Conservation (phyloP, 2,888 invertebrate genomes). For the Autographa gamma region DNA sequence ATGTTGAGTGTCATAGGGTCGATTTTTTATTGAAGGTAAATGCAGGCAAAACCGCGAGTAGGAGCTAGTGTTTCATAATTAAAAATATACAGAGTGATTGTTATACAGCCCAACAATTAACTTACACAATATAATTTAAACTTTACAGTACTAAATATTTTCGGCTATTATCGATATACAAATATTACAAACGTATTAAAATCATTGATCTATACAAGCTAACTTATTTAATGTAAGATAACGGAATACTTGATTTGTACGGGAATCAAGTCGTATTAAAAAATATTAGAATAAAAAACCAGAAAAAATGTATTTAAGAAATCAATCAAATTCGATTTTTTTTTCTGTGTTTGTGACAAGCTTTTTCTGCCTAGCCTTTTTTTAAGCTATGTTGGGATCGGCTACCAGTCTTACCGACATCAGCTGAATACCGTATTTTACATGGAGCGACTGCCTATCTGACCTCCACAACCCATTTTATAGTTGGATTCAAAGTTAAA, state of each 20-base stretch:
- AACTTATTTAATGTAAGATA: conserved; percentile 43
- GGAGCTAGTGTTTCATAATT: not conserved
- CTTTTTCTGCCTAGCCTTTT: no score
- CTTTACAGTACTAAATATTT: conserved; percentile 6
- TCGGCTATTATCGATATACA: conserved; percentile 32
- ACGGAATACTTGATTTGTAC: conserved; percentile 58
- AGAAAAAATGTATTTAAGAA: not conserved
- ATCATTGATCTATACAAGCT: conserved; percentile 53
- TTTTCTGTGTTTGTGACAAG: no score
- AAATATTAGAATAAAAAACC: not conserved
- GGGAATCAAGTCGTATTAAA: not conserved
- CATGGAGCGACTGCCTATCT: no score
- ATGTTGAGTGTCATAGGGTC: no score
- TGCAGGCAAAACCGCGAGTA: no score
- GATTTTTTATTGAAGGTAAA: no score
- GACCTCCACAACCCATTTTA: no score
- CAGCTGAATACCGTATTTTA: no score
- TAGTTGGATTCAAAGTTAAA: no score
- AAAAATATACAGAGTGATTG: not conserved
- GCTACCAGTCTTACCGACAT: no score
- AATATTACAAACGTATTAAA: conserved; percentile 53
- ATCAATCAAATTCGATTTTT: no score
- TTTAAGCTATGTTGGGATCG: no score
- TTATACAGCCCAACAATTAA: not conserved
- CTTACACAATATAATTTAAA: conserved; percentile 9